Evolutionary conservation across 2,888 invertebrate genomes (phyloP).

Genomic region (Tetropium fuscum): DNA sequence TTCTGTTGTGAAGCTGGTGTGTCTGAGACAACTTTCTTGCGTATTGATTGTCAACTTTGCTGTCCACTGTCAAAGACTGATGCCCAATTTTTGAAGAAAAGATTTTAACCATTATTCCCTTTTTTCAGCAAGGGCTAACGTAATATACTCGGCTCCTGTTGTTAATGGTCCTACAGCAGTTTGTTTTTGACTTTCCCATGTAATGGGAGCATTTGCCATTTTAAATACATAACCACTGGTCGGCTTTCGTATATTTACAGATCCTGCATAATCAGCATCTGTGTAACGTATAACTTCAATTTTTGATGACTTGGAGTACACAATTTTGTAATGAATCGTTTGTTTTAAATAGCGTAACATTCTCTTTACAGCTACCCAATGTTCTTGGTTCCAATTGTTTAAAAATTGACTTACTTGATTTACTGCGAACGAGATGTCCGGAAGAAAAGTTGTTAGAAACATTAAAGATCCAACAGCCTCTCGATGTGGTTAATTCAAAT

Average conservation of each 20-base stretch:
- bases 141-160: too few relatives aligned
- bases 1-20: background rate
- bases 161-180: too few relatives aligned
- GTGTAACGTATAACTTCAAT: too few relatives aligned
- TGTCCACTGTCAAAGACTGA: background rate
- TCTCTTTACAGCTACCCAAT: slow-evolving; percentile 10
- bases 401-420: slow-evolving; percentile 8
- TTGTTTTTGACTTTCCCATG: too few relatives aligned
- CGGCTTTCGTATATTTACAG: too few relatives aligned
- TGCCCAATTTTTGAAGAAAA: background rate
- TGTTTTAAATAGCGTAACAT: background rate
- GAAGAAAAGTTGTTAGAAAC: slow-evolving; percentile 1
- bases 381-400: background rate
- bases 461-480: slow-evolving; percentile 13
- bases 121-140: too few relatives aligned
- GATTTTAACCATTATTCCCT: background rate
- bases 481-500: background rate
- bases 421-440: slow-evolving; percentile 10
- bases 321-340: too few relatives aligned
- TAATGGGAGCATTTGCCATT: too few relatives aligned
- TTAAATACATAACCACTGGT: too few relatives aligned
- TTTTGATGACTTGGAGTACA: too few relatives aligned
- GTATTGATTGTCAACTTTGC: background rate
- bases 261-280: too few relatives aligned
- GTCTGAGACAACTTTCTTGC: background rate